Percentiles rank a stretch among this genome's conserved stretches.
phyloP scores from a whole-genome alignment of 2,797 vertebrate species.

The Syndactyla subalaris region DNA sequence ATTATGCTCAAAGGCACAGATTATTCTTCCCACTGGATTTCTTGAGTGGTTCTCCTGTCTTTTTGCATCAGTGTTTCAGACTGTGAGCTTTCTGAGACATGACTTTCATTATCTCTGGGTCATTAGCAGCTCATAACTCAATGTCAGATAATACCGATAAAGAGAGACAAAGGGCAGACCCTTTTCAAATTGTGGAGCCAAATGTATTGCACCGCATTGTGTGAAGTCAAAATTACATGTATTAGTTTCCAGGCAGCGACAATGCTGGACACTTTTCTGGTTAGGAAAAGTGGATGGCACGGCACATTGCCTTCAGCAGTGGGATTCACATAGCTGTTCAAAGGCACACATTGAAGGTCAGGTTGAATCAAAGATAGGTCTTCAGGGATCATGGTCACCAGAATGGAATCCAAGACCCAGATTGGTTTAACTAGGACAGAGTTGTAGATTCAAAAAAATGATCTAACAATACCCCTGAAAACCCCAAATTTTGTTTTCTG shows the following conservation, averaged over 20 bases:
- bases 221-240: conserved; percentile 31
- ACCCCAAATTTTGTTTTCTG: background rate
- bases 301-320: background rate
- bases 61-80: conserved; percentile 51
- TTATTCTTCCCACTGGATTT: conserved; percentile 66
- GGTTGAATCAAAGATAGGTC: background rate
- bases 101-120: conserved; percentile 67
- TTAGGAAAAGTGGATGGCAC: background rate
- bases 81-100: conserved; percentile 48
- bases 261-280: background rate
- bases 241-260: conserved; percentile 12
- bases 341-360: background rate
- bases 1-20: conserved; percentile 47
- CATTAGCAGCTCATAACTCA: conserved; percentile 69
- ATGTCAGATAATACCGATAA: conserved; percentile 63
- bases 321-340: background rate
- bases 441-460: background rate
- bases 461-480: background rate
- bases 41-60: conserved; percentile 54
- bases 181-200: conserved; percentile 48
- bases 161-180: conserved; percentile 58
- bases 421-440: background rate
- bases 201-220: conserved; percentile 28
- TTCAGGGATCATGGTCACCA: background rate
- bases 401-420: background rate